phyloP scores from a whole-genome alignment of 2,888 invertebrate species.

The Apamea anceps region DNA sequence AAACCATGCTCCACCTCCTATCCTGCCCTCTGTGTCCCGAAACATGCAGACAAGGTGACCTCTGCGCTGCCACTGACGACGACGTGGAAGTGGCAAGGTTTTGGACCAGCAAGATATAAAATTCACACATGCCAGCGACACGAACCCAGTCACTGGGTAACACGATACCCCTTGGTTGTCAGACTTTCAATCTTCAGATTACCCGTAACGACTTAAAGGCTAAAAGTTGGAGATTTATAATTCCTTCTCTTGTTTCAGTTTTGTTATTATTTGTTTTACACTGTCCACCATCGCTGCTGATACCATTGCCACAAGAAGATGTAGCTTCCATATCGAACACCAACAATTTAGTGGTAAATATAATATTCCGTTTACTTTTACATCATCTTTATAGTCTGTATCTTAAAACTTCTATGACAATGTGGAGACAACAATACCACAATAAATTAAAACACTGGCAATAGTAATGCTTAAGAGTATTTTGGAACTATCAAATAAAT shows the following conservation, averaged over 20 bases:
- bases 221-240: background rate
- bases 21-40: too few relatives aligned
- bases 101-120: too few relatives aligned
- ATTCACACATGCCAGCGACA: too few relatives aligned
- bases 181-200: background rate
- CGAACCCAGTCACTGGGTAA: background rate
- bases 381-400: background rate
- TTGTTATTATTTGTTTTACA: slow-evolving; percentile 13
- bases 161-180: background rate
- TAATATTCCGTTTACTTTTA: background rate
- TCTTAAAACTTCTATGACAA: background rate
- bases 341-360: slow-evolving; percentile 18
- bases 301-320: background rate
- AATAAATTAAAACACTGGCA: background rate
- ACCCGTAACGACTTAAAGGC: background rate
- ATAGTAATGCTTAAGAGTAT: background rate
- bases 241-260: slow-evolving; percentile 26
- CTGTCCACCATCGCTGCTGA: background rate
- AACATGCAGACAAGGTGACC: too few relatives aligned
- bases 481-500: too few relatives aligned
- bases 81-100: too few relatives aligned
- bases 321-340: background rate
- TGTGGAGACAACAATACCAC: too few relatives aligned
- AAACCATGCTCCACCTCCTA: too few relatives aligned
- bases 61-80: too few relatives aligned